These are phyloP conservation scores for Edolisoma coerulescens DNA, from an alignment of 2,113 vertebrate species.

Conservation along the genomic window DNA sequence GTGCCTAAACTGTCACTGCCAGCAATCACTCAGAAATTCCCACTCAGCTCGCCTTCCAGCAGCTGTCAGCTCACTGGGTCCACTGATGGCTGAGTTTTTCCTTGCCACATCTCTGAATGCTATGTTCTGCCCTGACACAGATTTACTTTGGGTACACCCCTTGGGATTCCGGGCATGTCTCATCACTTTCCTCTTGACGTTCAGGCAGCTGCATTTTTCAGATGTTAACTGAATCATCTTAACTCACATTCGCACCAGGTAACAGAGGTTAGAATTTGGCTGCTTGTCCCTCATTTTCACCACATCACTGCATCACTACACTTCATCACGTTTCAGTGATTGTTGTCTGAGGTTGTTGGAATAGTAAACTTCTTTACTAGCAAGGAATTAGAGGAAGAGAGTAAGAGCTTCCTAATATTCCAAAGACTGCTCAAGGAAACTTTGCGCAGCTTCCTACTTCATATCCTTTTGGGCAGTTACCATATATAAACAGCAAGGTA, in stretches of 20 bases:
- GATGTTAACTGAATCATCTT: neutral
- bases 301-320: neutral
- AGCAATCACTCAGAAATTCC: neutral
- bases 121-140: neutral
- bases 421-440: neutral
- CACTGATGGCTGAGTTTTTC: neutral
- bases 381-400: neutral
- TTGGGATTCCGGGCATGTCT: neutral
- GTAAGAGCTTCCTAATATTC: neutral
- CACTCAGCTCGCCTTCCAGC: neutral
- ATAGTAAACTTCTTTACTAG: neutral
- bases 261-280: neutral
- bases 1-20: neutral
- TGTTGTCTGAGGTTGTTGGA: neutral
- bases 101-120: neutral
- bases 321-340: neutral
- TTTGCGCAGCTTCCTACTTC: neutral
- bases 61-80: neutral
- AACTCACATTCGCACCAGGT: neutral
- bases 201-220: neutral
- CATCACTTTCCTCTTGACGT: neutral
- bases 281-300: neutral
- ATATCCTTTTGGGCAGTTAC: neutral
- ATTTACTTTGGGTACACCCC: neutral
- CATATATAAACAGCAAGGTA: neutral